Base-by-base conservation (phyloP, 2,113 vertebrate genomes). In the Meleagris gallopavo region DNA sequence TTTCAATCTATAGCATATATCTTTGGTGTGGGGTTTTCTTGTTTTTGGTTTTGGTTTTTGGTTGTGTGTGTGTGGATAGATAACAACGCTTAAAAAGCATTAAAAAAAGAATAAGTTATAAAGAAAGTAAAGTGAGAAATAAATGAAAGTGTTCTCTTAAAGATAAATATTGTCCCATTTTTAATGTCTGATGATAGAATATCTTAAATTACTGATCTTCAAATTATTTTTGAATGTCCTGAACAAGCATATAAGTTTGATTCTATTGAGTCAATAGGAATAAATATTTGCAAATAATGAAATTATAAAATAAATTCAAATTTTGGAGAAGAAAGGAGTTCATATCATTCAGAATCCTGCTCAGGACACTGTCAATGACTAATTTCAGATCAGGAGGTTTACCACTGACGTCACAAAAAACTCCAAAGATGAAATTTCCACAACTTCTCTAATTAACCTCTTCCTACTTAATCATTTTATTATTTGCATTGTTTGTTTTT, bases 401-500 rank as follows among this genome's bases (percentile, higher is more conserved):
- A 50, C 38, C 43, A 61, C 4, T 27, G 32, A 43, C n/a, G 20
- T 54, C 43, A 79, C 48, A 65, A 65, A 71, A 71, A 36, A 0
- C 1, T 29, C 19, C 34, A 64, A 67, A 72, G 32, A 72, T 8
- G 50, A 46, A 73, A 79, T 76, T 64, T 88, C 34, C 22, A 30
- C 40, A 79, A 4, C 10, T 61, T 43, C 12, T 69, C 20, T 57
- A 18, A 10, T 21, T 9, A 43, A 62, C 15, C 30, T 0, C 0
- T 38, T 86, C 9, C 38, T 10, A 3, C 40, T 78, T 74, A 48
- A 8, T 62, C 54, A 55, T 45, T 18, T 29, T 24, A 30, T 41
- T 3, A 11, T 58, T 0, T 1, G 2, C 16, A 3, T 17, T 43
- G 41, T 40, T 40, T 40, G 41, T 6, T 43, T 43, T 43, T 41